Base-by-base conservation (phyloP, 1,140 invertebrate species). In the Leptinotarsa lineolata region DNA sequence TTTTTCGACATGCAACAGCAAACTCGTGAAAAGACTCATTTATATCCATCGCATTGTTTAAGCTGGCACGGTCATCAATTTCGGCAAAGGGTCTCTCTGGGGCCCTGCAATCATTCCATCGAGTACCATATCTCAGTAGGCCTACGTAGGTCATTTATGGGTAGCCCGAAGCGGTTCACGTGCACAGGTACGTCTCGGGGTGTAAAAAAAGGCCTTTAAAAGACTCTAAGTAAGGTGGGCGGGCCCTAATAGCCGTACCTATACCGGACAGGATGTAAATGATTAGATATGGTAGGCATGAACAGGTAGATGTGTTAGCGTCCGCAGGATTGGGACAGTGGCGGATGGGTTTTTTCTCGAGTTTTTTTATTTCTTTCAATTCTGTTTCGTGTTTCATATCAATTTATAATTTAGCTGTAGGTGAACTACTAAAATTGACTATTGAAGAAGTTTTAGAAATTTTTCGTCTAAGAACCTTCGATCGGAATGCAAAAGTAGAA, bases 221-320 rank as follows among this genome's bases (percentile, higher is more conserved):
- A 69, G 46, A 73, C 45, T 30, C 72, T 67, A 73, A 73, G 72
- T 73, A 66, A 73, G 72, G 72, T 73, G 72, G 72, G 72, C 72
- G 72, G 64, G 21, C 72, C 24, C 21, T 60, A 60, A 46, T 68
- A 66, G 65, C 65, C 48, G 48, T 58, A 60, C 68, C 68, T 69
- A 69, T 69, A 69, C 64, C 44, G 63, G 46, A 72, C 71, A 72
- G 71, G 71, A 72, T 72, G 71, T 72, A 64, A 72, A 72, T 72
- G 71, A 72, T 66, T 72, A 58, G 71, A 72, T 72, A 64, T 59
- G 68, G 68, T 58, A 45, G 48, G 68, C 12, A 24, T 54, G 21
- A 69, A 59, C 68, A 69, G 68, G 68, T 69, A 69, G 68, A 69
- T 69, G 48, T 5, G 48, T 54, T 54, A 54, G 48, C 48, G 48